Percentiles rank a stretch among this genome's conserved stretches.
These are phyloP conservation scores for Hydrochoerus hydrochaeris DNA, from an alignment of 2,113 vertebrate species.

Conservation along the genomic window DNA sequence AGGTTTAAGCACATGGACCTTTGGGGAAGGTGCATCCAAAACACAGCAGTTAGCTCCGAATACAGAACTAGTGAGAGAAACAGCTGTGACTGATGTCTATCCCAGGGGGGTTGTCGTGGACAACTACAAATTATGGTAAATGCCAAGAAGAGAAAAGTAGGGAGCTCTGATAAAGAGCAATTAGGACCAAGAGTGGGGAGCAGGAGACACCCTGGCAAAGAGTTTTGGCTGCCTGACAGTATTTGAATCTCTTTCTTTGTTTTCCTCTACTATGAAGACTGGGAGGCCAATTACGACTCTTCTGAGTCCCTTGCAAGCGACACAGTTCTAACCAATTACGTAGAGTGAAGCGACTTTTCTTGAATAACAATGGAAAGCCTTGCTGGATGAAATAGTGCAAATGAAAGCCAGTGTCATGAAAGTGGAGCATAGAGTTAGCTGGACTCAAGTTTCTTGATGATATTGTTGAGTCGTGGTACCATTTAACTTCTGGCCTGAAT, in stretches of 20 bases:
- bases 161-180: neutral
- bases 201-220: neutral
- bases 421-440: neutral
- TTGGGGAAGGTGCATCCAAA: neutral
- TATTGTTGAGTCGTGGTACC: rapidly evolving
- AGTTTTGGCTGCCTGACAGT: neutral
- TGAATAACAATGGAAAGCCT: neutral
- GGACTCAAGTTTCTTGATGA: no score
- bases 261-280: neutral
- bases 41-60: neutral
- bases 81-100: neutral
- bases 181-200: rapidly evolving
- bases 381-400: neutral
- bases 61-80: neutral
- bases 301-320: neutral
- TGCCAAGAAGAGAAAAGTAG: neutral
- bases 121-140: neutral
- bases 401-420: neutral
- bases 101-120: neutral
- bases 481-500: neutral
- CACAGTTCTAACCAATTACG: neutral
- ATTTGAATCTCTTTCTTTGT: neutral
- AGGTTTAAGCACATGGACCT: neutral
- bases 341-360: neutral
- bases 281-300: constrained; percentile 27